phyloP scores from a whole-genome alignment of 1,140 invertebrate genomes.

The Lordiphosa mommai region DNA sequence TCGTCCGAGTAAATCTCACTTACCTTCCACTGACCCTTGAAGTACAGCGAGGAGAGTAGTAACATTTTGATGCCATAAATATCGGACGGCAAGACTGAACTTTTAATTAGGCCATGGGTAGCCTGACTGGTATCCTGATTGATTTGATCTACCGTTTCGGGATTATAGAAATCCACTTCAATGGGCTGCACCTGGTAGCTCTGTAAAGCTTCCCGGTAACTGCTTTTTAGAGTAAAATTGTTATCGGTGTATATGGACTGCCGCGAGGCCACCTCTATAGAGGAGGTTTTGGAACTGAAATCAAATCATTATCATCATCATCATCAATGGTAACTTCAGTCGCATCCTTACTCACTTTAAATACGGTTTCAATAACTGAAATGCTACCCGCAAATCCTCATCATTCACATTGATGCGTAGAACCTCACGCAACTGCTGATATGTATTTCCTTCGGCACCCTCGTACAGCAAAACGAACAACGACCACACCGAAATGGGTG shows the following conservation, averaged over 20 bases:
- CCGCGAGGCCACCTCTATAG: constrained; percentile 60
- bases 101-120: constrained; percentile 85
- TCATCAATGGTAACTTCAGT: neutral
- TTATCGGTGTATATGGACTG: constrained; percentile 61
- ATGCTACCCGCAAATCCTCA: constrained; percentile 57
- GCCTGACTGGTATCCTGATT: constrained; percentile 84
- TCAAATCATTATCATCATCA: constrained; percentile 3
- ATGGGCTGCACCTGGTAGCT: constrained; percentile 82
- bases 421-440: constrained; percentile 80
- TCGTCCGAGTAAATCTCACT: no score
- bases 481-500: constrained; percentile 83
- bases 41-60: constrained; percentile 89
- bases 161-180: constrained; percentile 82
- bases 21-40: constrained; percentile 89
- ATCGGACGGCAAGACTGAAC: constrained; percentile 82
- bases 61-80: constrained; percentile 83
- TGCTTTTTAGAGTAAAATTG: constrained; percentile 33
- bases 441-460: constrained; percentile 81
- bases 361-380: constrained; percentile 67
- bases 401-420: constrained; percentile 80
- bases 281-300: constrained; percentile 53
- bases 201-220: constrained; percentile 68
- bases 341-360: constrained; percentile 73
- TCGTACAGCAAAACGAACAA: constrained; percentile 82
- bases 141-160: constrained; percentile 81